A percentile compares a stretch with the other conserved stretches of the same genome.
phyloP scores from a whole-genome alignment of 2,797 vertebrate genomes.

The Pseudomugil tenellus region DNA sequence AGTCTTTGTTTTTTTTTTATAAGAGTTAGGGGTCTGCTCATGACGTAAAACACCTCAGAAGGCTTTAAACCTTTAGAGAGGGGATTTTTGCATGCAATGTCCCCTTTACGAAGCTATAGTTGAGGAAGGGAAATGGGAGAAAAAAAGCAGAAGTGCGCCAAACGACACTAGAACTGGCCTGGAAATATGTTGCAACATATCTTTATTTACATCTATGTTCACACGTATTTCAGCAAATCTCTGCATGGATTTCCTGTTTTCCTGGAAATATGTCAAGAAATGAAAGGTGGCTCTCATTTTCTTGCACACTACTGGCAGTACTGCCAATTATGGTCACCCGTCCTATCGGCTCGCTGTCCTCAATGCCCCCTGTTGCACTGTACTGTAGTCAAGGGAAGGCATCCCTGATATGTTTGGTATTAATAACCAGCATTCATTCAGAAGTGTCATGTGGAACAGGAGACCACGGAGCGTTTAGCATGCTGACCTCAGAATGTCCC shows the following conservation, averaged over 20 bases:
- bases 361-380: constrained; percentile 28
- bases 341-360: constrained; percentile 13
- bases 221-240: background rate
- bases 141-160: background rate
- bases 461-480: constrained; percentile 58
- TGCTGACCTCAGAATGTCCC: constrained; percentile 71
- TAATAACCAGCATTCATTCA: constrained; percentile 74
- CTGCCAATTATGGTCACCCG: constrained; percentile 5
- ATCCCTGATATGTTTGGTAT: constrained; percentile 71
- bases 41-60: too few species aligned
- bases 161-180: background rate
- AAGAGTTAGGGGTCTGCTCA: too few species aligned
- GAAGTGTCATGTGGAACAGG: constrained; percentile 58
- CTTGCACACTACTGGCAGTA: background rate
- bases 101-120: background rate
- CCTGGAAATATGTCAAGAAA: background rate
- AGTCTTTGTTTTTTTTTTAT: too few species aligned
- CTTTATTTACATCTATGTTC: background rate
- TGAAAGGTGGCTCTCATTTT: background rate
- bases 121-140: background rate
- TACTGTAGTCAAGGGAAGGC: constrained; percentile 61
- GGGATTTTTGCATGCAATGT: too few species aligned
- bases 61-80: too few species aligned
- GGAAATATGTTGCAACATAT: background rate
- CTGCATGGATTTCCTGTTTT: background rate